A percentile compares a stretch with the other conserved stretches of the same genome.
Conservation (phyloP, 1,140 invertebrate genomes). For the Drosophila pachea region DNA sequence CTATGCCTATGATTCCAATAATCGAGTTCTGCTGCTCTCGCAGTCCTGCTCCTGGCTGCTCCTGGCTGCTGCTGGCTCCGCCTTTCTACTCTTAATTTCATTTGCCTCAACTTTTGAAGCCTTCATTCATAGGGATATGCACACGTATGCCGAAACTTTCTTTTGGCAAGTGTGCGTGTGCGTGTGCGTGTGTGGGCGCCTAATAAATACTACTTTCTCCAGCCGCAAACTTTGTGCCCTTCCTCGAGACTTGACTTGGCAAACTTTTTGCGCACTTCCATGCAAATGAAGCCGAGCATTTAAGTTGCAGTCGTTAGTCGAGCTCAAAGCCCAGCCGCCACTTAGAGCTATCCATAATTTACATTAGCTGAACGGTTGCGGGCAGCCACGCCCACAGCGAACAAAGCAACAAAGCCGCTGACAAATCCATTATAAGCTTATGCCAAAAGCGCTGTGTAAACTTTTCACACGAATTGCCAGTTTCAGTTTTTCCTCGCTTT, state of each 20-base stretch:
- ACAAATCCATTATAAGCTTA: slow-evolving; percentile 76
- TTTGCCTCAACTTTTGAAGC: slow-evolving; percentile 11
- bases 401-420: slow-evolving; percentile 52
- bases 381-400: slow-evolving; percentile 27
- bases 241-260: not conserved
- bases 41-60: not conserved
- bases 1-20: no score
- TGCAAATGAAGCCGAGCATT: slow-evolving; percentile 25
- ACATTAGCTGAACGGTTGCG: slow-evolving; percentile 55
- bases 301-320: slow-evolving; percentile 21
- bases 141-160: not conserved
- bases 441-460: slow-evolving; percentile 69
- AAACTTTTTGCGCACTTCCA: slow-evolving; percentile 22
- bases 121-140: slow-evolving; percentile 8
- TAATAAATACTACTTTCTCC: slow-evolving; percentile 25
- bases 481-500: slow-evolving; percentile 47
- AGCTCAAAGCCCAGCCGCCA: slow-evolving; percentile 12
- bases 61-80: not conserved
- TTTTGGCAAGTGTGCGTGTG: no score
- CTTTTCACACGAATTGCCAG: slow-evolving; percentile 71
- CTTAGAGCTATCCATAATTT: slow-evolving; percentile 60
- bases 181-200: slow-evolving; percentile 1
- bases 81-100: slow-evolving; percentile 18
- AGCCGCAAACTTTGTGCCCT: not conserved
- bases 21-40: not conserved